Percentiles rank a stretch among this genome's conserved stretches.
Evolutionary conservation across 1,140 invertebrate species (phyloP).

Genomic region (Homarus americanus): DNA sequence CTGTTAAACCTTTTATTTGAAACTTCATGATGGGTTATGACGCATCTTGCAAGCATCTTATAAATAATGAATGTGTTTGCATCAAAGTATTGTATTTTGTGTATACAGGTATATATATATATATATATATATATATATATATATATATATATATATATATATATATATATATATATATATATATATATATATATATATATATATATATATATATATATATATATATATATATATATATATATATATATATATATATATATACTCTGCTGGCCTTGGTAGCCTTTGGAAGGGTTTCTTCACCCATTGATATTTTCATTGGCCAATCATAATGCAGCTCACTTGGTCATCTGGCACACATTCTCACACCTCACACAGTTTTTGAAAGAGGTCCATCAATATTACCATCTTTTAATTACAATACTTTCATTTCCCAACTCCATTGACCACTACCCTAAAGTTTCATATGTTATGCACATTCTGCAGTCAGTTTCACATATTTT

Average conservation of each 20-base stretch:
- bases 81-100: slow-evolving; percentile 10
- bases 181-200: neutral
- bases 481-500: too few species aligned
- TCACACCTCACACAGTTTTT: neutral
- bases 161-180: neutral
- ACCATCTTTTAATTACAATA: too few species aligned
- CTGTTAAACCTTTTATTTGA: slow-evolving; percentile 40
- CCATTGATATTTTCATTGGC: neutral
- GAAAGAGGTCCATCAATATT: neutral
- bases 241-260: neutral
- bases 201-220: neutral
- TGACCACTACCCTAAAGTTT: too few species aligned
- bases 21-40: slow-evolving; percentile 26
- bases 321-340: neutral
- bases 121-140: neutral
- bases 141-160: neutral
- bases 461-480: too few species aligned
- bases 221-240: neutral
- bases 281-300: neutral
- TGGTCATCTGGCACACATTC: neutral
- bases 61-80: slow-evolving; percentile 4
- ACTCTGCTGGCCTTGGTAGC: neutral
- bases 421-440: too few species aligned
- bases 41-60: neutral
- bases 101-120: too few species aligned